Base-by-base conservation (phyloP, 2,888 invertebrate species). In the Himalopsyche anomala region DNA sequence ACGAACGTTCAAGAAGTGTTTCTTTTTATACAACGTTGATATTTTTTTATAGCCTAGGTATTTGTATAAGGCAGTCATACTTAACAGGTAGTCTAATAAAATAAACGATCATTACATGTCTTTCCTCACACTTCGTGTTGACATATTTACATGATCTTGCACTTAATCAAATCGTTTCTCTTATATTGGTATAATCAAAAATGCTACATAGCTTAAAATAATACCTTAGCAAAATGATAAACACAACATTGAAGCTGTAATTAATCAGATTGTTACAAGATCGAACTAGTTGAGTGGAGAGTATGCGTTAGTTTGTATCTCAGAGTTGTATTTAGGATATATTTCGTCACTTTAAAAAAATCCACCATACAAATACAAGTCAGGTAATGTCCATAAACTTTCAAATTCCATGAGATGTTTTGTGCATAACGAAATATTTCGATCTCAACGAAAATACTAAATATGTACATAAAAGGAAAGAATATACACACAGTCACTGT, bases 261-360 rank as follows among this genome's bases (percentile, higher is more conserved):
- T 62, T 62, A 62, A 62, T 62, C 62, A 62, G 28, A 19, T 62
- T 19, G 62, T 62, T 19, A 62, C 19, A 62, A 62, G 81, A 84
- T 84, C 81, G 82, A 56, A 84, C 83, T 62, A 56, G 83, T 56
- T 56, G 36, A 19, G 38, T 9, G 9, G 62, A 28, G 19, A 62
- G 19, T 62, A 62, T 62, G 62, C n/a, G 62, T 62, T 62, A 62
- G 62, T 62, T 28, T 62, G 2, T n/a, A 62, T 62, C n/a, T 11
- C 62, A 62, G 62, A 19, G 62, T n/a, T 62, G 19, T 19, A 62
- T 62, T n/a, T 9, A 62, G 62, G 8, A 62, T 19, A 3, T 15
- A 1, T 4, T 51, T 51, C 3, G 4, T 15, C 15, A 51, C 15
- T 51, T n/a, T 6, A 15, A 15, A 6, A 15, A 51, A 51, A 15